These are phyloP conservation scores for Hemibagrus wyckioides DNA, from an alignment of 2,113 vertebrate genomes.

Conservation along the genomic window DNA sequence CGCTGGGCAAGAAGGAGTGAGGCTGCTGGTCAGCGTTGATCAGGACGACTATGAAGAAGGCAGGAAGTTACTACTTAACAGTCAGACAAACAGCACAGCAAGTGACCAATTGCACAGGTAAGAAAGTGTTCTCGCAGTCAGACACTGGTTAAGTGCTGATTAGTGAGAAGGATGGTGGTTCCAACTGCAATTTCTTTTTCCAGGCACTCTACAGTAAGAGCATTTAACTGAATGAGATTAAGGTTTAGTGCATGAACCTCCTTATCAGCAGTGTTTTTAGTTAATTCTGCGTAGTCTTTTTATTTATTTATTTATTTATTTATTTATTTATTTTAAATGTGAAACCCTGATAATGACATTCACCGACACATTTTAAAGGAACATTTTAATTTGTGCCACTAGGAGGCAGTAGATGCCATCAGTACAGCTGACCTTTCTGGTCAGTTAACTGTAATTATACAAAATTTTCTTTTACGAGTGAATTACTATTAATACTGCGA, in stretches of 20 bases:
- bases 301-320: background rate
- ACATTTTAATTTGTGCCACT: slow-evolving; percentile 3
- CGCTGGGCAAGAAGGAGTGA: slow-evolving; percentile 82
- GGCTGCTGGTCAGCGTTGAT: slow-evolving; percentile 88
- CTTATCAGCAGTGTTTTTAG: background rate
- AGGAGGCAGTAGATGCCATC: slow-evolving; percentile 28
- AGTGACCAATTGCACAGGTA: slow-evolving; percentile 15
- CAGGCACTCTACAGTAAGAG: background rate
- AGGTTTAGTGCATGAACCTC: background rate
- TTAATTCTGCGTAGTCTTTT: background rate
- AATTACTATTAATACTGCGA: background rate
- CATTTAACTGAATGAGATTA: background rate
- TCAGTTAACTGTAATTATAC: background rate
- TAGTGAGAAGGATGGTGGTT: background rate
- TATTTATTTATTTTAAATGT: background rate
- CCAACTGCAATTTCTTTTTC: background rate
- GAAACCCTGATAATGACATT: background rate
- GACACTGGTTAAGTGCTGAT: background rate
- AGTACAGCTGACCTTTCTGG: background rate
- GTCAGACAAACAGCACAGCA: slow-evolving; percentile 34
- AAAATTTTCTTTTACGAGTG: background rate
- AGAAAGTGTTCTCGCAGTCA: background rate
- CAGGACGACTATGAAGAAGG: slow-evolving; percentile 90
- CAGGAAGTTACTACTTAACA: slow-evolving; percentile 71
- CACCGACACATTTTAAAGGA: background rate